Base-by-base conservation (phyloP, 2,113 vertebrate species). In the Cromileptes altivelis region DNA sequence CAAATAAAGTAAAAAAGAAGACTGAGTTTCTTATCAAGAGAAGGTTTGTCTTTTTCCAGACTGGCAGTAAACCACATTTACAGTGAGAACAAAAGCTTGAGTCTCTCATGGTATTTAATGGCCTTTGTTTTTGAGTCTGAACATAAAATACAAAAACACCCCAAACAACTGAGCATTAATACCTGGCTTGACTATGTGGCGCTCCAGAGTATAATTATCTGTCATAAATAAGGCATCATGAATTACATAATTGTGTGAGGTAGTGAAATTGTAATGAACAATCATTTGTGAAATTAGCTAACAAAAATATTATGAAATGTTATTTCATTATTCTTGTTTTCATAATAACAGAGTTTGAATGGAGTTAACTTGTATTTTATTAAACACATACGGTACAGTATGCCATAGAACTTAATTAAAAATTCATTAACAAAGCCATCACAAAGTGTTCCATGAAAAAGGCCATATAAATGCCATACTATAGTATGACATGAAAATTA, bases 21-120 rank as follows among this genome's bases (percentile, higher is more conserved):
- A 6, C 7, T 33, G 27, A 25, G 21, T 61, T 13, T 70, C 33
- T 55, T 37, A 0, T 42, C 50, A 33, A 33, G 11, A 19, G 12
- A 56, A 68, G 79, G 3, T 58, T 21, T 10, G 23, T 67, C 21
- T 56, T n/a, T 69, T 40, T 57, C 52, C 33, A 71, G 57, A 45
- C 45, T 18, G 58, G 63, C 49, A 68, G 17, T 82, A 75, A 89
- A 86, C 23, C 15, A 12, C 10, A 60, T 75, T 79, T 61, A 82
- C 15, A 63, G 68, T 18, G 60, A n/a, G 37, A 73, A 68, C 62
- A 71, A 17, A 63, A 27, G 19, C 33, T 42, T 52, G 25, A 64
- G 8, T 68, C 68, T 75, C 2, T 56, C 0, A 4, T 56, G 60
- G 6, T 0, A 1, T 61, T 65, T 71, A 75, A 47, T 25, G 13